Evolutionary conservation across 1,140 invertebrate species (phyloP), one percentile per base, ranked within the genome.

Genomic region (Tenebrio molitor): DNA sequence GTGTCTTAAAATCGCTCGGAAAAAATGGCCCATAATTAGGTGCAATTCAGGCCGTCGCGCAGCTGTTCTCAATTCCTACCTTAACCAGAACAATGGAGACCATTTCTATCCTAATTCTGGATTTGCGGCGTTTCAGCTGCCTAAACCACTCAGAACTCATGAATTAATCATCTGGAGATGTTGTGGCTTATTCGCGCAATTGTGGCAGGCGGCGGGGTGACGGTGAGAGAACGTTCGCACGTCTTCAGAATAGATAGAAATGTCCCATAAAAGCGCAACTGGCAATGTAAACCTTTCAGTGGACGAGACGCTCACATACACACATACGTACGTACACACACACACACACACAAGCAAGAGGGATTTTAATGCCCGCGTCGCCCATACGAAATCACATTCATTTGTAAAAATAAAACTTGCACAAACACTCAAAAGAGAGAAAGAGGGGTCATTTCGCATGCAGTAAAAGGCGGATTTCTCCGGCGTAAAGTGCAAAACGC

Each of bases 91-190:
- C 76, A 78, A 78, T 73, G 71, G 72, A 62, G 67, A 72, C 72
- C 74, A 71, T 78, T 78, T 74, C 75, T 68, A 76, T 74, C 78
- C 79, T 80, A 80, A 80, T 80, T 80, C 76, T 75, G 71, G 77
- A 79, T 78, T 78, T 79, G 79, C 76, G 79, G 77, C 73, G 41
- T 76, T 74, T 74, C 74, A 74, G 72, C 72, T 62, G 74, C 72
- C 76, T 77, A 78, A 78, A 78, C 77, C 79, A 79, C 78, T 78
- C 76, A 76, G 70, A 69, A 74, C 76, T 80, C 79, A 80, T 80
- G 79, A 80, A 80, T 80, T 80, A 80, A 80, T 80, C 79, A 80
- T 80, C 74, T 34, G 69, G 69, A 77, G 79, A 74, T 77, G 78
- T 79, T 78, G 78, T 76, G 78, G 77, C 78, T 79, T 78, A 79